Evolutionary conservation across 2,888 invertebrate genomes (phyloP).

Genomic region (Idaea dimidiata): DNA sequence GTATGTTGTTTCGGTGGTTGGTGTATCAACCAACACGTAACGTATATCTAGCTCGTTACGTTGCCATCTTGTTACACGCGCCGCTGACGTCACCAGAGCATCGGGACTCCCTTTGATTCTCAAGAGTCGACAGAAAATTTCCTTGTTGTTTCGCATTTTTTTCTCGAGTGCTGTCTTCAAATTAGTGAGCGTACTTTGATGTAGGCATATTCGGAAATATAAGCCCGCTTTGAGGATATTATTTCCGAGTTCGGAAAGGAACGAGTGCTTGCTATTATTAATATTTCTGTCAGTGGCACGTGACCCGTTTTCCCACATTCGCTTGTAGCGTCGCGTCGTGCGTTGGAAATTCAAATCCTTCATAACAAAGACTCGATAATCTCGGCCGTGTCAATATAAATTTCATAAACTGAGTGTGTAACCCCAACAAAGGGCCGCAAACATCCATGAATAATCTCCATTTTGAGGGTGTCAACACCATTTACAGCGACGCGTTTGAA

Average conservation of each 20-base stretch:
- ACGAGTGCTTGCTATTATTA: conserved; percentile 52
- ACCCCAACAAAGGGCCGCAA: conserved; percentile 68
- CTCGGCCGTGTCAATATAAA: conserved; percentile 75
- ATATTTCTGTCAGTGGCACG: conserved; percentile 69
- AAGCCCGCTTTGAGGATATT: conserved; percentile 10
- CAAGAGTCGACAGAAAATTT: conserved; percentile 43
- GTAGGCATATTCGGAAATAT: conserved; percentile 22
- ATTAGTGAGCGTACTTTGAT: conserved; percentile 54
- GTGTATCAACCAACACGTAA: conserved; percentile 24
- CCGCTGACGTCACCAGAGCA: conserved; percentile 43
- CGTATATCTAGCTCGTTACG: conserved; percentile 57
- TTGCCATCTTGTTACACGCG: conserved; percentile 60
- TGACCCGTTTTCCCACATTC: conserved; percentile 60
- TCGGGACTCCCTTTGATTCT: conserved; percentile 63
- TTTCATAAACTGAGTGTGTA: conserved; percentile 71
- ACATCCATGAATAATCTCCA: conserved; percentile 78
- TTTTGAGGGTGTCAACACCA: conserved; percentile 77
- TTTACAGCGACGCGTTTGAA: conserved; percentile 52
- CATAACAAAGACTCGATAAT: conserved; percentile 73
- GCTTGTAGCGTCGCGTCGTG: conserved; percentile 44
- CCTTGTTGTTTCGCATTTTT: conserved; percentile 52
- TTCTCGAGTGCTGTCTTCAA: conserved; percentile 57
- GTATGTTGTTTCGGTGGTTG: conserved; percentile 35
- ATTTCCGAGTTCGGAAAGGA: conserved; percentile 8
- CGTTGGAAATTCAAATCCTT: conserved; percentile 63